Conservation (phyloP, 2,888 invertebrate species). For the Lamellibrachia columna region DNA sequence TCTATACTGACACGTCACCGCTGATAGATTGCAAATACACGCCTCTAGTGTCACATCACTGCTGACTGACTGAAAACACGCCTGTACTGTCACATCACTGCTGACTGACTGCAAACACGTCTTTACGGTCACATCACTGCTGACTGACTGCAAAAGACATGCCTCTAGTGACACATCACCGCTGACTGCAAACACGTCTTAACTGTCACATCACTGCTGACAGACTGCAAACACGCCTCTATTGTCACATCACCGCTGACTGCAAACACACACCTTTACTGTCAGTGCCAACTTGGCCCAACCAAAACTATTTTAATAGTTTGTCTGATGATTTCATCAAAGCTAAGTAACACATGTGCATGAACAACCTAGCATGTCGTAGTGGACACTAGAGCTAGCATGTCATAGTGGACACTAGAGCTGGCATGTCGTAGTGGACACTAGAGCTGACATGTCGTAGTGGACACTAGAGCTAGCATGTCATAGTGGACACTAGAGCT, state of each 20-base stretch:
- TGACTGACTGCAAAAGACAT: slow-evolving; percentile 66
- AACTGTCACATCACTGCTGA: slow-evolving; percentile 87
- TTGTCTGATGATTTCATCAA: no score
- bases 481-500: no score
- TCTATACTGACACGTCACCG: slow-evolving; percentile 24
- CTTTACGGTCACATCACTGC: slow-evolving; percentile 91
- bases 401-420: no score
- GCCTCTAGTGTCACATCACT: slow-evolving; percentile 71
- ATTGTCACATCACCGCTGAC: slow-evolving; percentile 85
- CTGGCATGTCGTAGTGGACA: no score
- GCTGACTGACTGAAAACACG: slow-evolving; percentile 71
- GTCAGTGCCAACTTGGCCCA: slow-evolving; percentile 62
- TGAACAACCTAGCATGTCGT: no score
- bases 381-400: no score
- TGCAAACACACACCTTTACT: slow-evolving; percentile 17
- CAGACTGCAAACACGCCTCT: slow-evolving; percentile 72
- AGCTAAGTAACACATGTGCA: no score
- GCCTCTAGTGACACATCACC: slow-evolving; percentile 95
- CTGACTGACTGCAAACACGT: slow-evolving; percentile 73
- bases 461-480: no score
- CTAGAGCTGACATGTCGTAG: no score
- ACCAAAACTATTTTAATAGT: slow-evolving; percentile 77
- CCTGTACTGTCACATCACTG: slow-evolving; percentile 87
- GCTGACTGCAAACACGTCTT: slow-evolving; percentile 66
- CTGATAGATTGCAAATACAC: neutral